Evolutionary conservation across 2,888 invertebrate species (phyloP).

Genomic region (Lacanobia oleracea): DNA sequence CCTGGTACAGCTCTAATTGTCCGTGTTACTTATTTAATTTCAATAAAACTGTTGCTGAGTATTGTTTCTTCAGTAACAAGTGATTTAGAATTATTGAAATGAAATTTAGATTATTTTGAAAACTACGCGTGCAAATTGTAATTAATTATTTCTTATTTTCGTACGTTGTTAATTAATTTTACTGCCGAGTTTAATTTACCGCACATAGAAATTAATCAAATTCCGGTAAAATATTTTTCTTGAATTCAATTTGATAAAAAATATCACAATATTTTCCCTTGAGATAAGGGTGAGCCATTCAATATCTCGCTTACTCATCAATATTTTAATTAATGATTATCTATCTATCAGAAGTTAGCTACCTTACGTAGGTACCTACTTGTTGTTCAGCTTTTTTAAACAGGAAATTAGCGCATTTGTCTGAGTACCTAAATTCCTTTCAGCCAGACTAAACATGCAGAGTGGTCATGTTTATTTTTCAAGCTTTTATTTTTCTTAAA

Average conservation of each 20-base stretch:
- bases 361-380: neutral
- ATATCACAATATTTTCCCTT: neutral
- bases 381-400: neutral
- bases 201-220: neutral
- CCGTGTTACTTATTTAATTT: slow-evolving; percentile 36
- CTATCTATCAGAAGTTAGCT: neutral
- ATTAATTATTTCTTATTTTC: neutral
- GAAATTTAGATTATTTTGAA: neutral
- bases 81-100: slow-evolving; percentile 26
- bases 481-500: slow-evolving; percentile 6
- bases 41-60: slow-evolving; percentile 20
- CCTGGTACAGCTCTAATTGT: slow-evolving; percentile 49
- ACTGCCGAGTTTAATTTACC: slow-evolving; percentile 4
- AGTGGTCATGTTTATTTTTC: slow-evolving; percentile 1
- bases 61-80: slow-evolving; percentile 12
- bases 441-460: slow-evolving; percentile 30
- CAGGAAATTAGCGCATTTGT: neutral
- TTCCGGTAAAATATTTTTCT: neutral
- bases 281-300: slow-evolving; percentile 18
- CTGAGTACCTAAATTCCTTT: neutral
- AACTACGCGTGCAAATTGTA: neutral
- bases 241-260: neutral
- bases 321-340: slow-evolving; percentile 18
- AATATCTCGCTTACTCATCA: neutral
- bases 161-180: neutral